A percentile compares a stretch with the other conserved stretches of the same genome.
These are phyloP conservation scores for Drymodes brunneopygia DNA, from an alignment of 2,113 vertebrate genomes.

Conservation along the genomic window DNA sequence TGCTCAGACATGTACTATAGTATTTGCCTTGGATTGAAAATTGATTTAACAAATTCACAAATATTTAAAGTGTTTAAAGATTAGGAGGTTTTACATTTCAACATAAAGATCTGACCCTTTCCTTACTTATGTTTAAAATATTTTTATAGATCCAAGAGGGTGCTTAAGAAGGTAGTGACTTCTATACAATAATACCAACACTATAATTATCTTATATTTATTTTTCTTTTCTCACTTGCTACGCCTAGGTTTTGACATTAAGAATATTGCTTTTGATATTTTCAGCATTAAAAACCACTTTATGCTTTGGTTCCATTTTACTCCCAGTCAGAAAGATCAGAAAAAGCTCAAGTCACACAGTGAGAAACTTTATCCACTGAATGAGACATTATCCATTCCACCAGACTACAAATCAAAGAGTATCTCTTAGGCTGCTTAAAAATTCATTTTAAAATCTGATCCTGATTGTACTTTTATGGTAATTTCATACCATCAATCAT, in stretches of 20 bases:
- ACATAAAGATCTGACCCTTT: not conserved
- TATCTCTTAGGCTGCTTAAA: conserved; percentile 99
- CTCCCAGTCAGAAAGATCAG: conserved; percentile 84
- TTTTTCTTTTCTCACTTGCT: conserved; percentile 72
- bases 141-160: not conserved
- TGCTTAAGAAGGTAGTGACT: not conserved
- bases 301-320: conserved; percentile 81
- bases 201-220: conserved; percentile 66
- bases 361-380: conserved; percentile 95
- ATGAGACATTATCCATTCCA: conserved; percentile 97
- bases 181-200: conserved; percentile 52
- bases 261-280: conserved; percentile 81
- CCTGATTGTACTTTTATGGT: conserved; percentile 99
- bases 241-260: conserved; percentile 72
- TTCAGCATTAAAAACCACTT: conserved; percentile 78
- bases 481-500: conserved; percentile 96
- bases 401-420: conserved; percentile 98
- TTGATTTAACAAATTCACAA: not conserved
- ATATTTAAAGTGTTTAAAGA: not conserved
- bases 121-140: not conserved
- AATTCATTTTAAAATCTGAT: conserved; percentile 99
- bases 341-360: conserved; percentile 82
- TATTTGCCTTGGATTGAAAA: not conserved
- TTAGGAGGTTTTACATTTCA: not conserved
- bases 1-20: not conserved